Evolutionary conservation across 2,113 vertebrate genomes (phyloP), one percentile per base, ranked within the genome.

Genomic region (Syngnathus scovelli): DNA sequence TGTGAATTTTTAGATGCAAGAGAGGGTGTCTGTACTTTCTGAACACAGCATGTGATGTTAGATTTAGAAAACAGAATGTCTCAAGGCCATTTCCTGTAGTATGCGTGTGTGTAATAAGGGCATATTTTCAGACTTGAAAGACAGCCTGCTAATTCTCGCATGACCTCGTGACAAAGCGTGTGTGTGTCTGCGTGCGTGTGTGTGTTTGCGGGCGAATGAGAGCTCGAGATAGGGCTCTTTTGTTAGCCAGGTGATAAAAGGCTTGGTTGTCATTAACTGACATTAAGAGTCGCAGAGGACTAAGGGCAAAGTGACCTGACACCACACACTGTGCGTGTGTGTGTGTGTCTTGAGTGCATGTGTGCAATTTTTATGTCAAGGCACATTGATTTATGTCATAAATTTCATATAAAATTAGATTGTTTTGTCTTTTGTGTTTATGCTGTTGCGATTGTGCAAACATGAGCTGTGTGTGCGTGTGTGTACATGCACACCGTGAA

Each of bases 241-340:
- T 83, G 72, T 89, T 41, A 44, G 65, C 61, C 70, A 67, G 78
- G 81, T 74, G 79, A 85, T 86, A 85, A 84, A 83, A 83, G 78
- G 69, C 71, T 69, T 64, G 71, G 77, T 71, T 78, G 87, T 88
- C 79, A 83, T 88, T 87, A 84, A 85, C 71, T 83, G 81, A 80
- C 83, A 88, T 83, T 81, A 83, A 83, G 75, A 84, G 84, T 82
- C 83, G 79, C 77, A 8, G 66, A 81, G 79, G 66, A 75, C 80
- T 68, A 64, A 88, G 89, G 90, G 79, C 87, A 90, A 68, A 74
- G 73, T 77, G 84, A 90, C 90, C 87, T 82, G 84, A 89, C 85
- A 90, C 85, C 56, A 54, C 64, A 71, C 72, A 64, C 80, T 80
- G 76, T 72, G 74, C 21, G 54, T 36, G 63, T 64, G 69, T 51